Evolutionary conservation across 2,888 invertebrate genomes (phyloP).

Genomic region (Theretra japonica): DNA sequence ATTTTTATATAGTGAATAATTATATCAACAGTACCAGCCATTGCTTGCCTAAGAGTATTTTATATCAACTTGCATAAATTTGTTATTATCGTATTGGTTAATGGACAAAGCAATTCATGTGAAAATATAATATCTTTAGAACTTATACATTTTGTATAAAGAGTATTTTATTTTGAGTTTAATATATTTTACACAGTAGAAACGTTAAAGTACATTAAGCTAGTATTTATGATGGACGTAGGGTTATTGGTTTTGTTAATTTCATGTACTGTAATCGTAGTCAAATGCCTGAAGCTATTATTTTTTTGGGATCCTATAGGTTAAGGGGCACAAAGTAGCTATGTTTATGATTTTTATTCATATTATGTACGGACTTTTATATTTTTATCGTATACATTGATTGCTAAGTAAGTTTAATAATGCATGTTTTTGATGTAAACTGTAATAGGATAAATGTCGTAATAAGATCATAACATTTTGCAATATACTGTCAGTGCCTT

Average conservation of each 20-base stretch:
- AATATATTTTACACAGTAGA: constrained; percentile 4
- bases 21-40: background rate
- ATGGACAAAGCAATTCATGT: background rate
- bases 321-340: constrained; percentile 14
- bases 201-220: background rate
- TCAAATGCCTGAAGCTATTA: background rate
- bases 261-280: background rate
- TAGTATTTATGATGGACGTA: background rate
- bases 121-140: background rate
- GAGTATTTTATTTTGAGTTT: background rate
- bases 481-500: constrained; percentile 24
- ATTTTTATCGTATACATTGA: background rate
- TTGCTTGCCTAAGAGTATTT: background rate
- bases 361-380: background rate
- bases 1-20: background rate
- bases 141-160: background rate
- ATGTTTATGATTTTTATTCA: background rate
- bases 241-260: background rate
- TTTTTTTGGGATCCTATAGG: background rate
- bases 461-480: background rate
- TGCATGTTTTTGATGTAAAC: background rate
- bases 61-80: too few species aligned
- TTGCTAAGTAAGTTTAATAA: background rate
- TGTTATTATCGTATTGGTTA: too few species aligned
- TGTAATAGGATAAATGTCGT: background rate